These are phyloP conservation scores for Dasyurus viverrinus DNA, from an alignment of 2,113 vertebrate genomes.

Conservation along the genomic window DNA sequence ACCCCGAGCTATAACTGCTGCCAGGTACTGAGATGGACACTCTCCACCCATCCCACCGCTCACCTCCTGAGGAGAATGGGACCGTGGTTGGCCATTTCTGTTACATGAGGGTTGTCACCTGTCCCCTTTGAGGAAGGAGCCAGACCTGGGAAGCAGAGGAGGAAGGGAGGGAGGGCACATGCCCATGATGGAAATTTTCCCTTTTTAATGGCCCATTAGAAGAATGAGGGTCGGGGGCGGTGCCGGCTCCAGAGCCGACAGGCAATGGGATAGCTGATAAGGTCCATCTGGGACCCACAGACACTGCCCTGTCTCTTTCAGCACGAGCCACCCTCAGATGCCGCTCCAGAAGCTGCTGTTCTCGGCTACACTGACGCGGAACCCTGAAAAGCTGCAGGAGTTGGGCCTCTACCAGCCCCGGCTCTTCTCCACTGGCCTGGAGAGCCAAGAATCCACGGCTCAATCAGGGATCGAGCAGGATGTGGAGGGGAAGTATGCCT, in stretches of 20 bases:
- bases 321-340: conserved; percentile 88
- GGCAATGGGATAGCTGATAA: not conserved
- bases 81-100: not conserved
- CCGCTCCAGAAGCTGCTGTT: conserved; percentile 97
- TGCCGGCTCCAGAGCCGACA: not conserved
- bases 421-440: conserved; percentile 89
- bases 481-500: conserved; percentile 83
- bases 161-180: not conserved
- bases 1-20: conserved; percentile 86
- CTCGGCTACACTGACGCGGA: conserved; percentile 95
- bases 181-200: not conserved
- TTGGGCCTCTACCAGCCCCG: conserved; percentile 92
- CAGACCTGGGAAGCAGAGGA: not conserved
- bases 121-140: not conserved
- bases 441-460: rapidly evolving
- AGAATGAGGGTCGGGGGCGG: not conserved
- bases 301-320: conserved; percentile 62
- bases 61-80: not conserved
- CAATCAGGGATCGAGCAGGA: not conserved
- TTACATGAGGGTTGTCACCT: not conserved
- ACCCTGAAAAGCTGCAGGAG: conserved; percentile 95
- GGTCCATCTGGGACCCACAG: not conserved
- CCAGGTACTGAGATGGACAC: conserved; percentile 83
- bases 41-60: not conserved
- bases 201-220: not conserved